phyloP scores from a whole-genome alignment of 2,888 invertebrate genomes.

The Amiota minor region DNA sequence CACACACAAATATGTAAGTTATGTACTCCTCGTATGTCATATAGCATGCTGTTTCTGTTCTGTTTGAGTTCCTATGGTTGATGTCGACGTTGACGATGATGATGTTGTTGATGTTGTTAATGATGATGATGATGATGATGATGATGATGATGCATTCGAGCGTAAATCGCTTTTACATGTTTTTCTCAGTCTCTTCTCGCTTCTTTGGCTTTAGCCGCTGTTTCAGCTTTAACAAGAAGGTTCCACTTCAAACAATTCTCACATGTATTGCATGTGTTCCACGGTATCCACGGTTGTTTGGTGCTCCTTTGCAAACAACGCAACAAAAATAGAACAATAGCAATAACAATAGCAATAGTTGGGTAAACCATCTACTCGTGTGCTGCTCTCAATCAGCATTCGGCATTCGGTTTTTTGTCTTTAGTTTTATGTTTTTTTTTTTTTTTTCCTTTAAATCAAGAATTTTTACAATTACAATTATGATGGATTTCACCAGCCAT shows the following conservation, averaged over 20 bases:
- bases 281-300: constrained; percentile 2
- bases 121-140: constrained; percentile 31
- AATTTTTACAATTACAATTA: no score
- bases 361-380: not conserved
- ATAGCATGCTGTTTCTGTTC: not conserved
- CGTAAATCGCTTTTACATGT: constrained; percentile 47
- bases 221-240: not conserved
- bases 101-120: constrained; percentile 39
- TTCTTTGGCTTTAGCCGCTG: not conserved
- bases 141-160: constrained; percentile 36
- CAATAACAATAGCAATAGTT: no score
- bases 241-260: not conserved
- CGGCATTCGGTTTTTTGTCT: no score
- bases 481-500: no score
- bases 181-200: constrained; percentile 38
- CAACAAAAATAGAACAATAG: not conserved
- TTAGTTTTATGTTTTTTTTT: not conserved
- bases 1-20: not conserved
- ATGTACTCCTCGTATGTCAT: constrained; percentile 35
- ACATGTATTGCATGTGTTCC: not conserved
- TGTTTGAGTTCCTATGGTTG: constrained; percentile 13
- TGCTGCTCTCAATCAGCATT: not conserved
- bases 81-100: constrained; percentile 33
- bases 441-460: not conserved
- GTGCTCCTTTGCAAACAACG: not conserved